Conservation (phyloP, 2,113 vertebrate genomes). For the Oryzias melastigma region DNA sequence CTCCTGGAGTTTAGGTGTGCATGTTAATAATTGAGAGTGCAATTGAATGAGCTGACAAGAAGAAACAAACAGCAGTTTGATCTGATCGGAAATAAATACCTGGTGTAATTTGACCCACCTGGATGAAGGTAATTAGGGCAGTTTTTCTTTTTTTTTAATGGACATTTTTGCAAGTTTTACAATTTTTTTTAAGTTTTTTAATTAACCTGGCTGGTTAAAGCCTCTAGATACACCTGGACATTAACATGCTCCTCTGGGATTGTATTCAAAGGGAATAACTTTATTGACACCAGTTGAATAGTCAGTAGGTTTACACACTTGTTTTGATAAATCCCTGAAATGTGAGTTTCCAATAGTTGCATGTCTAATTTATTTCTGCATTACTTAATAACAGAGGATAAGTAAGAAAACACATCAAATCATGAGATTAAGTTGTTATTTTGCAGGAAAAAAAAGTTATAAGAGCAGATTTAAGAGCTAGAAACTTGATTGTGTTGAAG, state of each 20-base stretch:
- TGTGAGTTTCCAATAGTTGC: too few relatives aligned
- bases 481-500: too few relatives aligned
- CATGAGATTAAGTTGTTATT: too few relatives aligned
- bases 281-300: neutral
- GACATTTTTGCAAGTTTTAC: constrained; percentile 1
- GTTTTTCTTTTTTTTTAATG: neutral
- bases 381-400: too few relatives aligned
- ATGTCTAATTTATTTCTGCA: too few relatives aligned
- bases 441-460: too few relatives aligned
- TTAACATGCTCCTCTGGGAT: neutral
- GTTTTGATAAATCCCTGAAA: too few relatives aligned
- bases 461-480: too few relatives aligned
- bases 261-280: neutral
- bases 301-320: too few relatives aligned
- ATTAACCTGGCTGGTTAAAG: neutral
- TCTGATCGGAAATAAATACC: neutral
- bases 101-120: neutral
- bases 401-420: too few relatives aligned
- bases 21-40: constrained; percentile 21
- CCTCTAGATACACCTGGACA: neutral
- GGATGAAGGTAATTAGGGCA: too few relatives aligned
- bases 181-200: neutral
- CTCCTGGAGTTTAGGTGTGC: constrained; percentile 31
- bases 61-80: neutral
- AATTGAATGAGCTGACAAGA: neutral